A percentile compares a stretch with the other conserved stretches of the same genome.
These are phyloP conservation scores for Drosophila bifasciata DNA, from an alignment of 1,140 invertebrate species.

Conservation along the genomic window DNA sequence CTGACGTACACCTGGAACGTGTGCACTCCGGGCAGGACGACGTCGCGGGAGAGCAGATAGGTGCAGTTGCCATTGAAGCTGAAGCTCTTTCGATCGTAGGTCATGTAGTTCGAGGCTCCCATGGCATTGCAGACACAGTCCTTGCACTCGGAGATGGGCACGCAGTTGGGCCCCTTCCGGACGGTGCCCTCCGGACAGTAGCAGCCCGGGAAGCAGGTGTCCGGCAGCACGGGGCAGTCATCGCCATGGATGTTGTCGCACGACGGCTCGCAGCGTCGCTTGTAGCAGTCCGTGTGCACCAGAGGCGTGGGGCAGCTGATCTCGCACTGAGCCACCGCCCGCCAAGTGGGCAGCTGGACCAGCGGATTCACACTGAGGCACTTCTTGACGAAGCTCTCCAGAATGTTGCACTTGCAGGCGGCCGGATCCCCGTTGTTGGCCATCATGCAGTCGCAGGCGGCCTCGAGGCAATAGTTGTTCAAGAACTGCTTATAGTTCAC, in stretches of 20 bases:
- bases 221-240: constrained; percentile 87
- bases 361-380: constrained; percentile 87
- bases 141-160: constrained; percentile 89
- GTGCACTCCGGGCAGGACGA: constrained; percentile 85
- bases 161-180: constrained; percentile 88
- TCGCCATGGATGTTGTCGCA: constrained; percentile 87
- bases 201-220: constrained; percentile 91
- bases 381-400: constrained; percentile 89
- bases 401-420: constrained; percentile 88
- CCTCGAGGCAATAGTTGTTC: constrained; percentile 88
- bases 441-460: constrained; percentile 88
- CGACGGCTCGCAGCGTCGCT: constrained; percentile 88
- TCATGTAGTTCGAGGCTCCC: constrained; percentile 89
- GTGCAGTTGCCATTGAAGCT: constrained; percentile 91
- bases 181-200: constrained; percentile 92
- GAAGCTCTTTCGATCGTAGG: constrained; percentile 90
- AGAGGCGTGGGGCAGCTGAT: constrained; percentile 89
- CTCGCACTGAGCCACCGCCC: constrained; percentile 86
- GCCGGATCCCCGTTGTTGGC: constrained; percentile 80
- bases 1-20: constrained; percentile 86
- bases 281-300: constrained; percentile 92
- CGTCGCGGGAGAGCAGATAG: constrained; percentile 89
- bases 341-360: constrained; percentile 89
- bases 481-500: constrained; percentile 88
- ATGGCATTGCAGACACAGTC: constrained; percentile 91